phyloP scores from a whole-genome alignment of 30 jellyfish, hydroid and myxozoan genomes.

The Clytia hemisphaerica region DNA sequence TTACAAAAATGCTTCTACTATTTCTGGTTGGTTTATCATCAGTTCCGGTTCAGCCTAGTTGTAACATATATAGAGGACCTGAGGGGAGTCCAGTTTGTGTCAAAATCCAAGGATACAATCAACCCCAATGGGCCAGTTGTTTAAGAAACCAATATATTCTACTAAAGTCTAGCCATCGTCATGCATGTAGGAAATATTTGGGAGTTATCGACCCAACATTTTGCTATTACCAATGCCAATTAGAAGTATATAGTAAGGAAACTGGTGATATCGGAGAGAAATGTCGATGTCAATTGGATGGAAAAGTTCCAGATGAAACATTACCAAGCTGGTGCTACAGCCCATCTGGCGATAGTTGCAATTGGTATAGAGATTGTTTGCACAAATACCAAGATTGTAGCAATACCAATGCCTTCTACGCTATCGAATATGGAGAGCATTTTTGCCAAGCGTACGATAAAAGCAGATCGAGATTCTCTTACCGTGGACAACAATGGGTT shows the following conservation, averaged over 20 bases:
- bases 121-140: constrained; percentile 7
- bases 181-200: not conserved
- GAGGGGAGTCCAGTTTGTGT: too few relatives aligned
- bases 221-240: not conserved
- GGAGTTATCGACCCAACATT: too few relatives aligned
- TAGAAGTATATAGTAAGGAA: not conserved
- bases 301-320: not conserved
- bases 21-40: too few relatives aligned
- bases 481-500: constrained; percentile 12
- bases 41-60: too few relatives aligned
- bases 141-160: not conserved
- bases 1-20: too few relatives aligned
- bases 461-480: not conserved
- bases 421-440: constrained; percentile 12
- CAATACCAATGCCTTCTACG: constrained; percentile 1
- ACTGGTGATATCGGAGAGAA: not conserved
- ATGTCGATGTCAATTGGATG: not conserved
- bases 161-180: not conserved
- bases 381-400: constrained; percentile 1
- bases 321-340: constrained; percentile 29
- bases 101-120: too few relatives aligned
- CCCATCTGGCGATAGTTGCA: constrained; percentile 22
- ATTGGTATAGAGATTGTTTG: constrained; percentile 18
- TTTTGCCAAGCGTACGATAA: constrained; percentile 6
- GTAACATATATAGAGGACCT: too few relatives aligned